These are phyloP conservation scores for Pilophorus perplexus DNA, from an alignment of 2,888 invertebrate genomes.

Conservation along the genomic window DNA sequence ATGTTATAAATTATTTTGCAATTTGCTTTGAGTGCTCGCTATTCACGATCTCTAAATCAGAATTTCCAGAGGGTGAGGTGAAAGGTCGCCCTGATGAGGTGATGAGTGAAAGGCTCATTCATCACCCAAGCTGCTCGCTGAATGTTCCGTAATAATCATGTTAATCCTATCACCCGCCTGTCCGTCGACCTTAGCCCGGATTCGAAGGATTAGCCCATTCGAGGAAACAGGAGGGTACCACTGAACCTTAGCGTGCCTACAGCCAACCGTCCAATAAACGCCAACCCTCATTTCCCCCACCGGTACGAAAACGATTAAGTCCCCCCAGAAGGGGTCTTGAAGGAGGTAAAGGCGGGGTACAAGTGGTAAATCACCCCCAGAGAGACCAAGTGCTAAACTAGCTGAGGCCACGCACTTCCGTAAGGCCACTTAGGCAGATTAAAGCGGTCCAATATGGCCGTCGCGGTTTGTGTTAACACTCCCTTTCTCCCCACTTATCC, in stretches of 20 bases:
- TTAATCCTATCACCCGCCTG: no score
- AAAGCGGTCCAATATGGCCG: conserved; percentile 41
- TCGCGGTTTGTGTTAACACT: conserved; percentile 34
- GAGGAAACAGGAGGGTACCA: no score
- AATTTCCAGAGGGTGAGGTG: no score
- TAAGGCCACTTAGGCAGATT: conserved; percentile 40
- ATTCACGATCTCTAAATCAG: no score
- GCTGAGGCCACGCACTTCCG: conserved; percentile 41
- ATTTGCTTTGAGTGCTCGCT: no score
- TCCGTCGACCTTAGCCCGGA: no score
- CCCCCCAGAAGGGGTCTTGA: conserved; percentile 4
- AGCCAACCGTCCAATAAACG: conserved; percentile 36
- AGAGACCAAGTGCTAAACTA: conserved; percentile 39
- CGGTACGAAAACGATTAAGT: conserved; percentile 39
- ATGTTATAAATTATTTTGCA: no score
- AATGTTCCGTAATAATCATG: no score
- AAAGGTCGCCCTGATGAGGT: no score
- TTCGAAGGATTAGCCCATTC: no score
- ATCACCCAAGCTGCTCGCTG: no score
- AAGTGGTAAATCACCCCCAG: conserved; percentile 38
- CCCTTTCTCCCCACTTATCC: conserved; percentile 9
- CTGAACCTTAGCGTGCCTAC: conserved; percentile 3
- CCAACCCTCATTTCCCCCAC: conserved; percentile 39
- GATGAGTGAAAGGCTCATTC: no score
- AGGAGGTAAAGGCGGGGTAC: conserved; percentile 10